Evolutionary conservation across 1,140 invertebrate species (phyloP).

Genomic region (Telenomus remus): DNA sequence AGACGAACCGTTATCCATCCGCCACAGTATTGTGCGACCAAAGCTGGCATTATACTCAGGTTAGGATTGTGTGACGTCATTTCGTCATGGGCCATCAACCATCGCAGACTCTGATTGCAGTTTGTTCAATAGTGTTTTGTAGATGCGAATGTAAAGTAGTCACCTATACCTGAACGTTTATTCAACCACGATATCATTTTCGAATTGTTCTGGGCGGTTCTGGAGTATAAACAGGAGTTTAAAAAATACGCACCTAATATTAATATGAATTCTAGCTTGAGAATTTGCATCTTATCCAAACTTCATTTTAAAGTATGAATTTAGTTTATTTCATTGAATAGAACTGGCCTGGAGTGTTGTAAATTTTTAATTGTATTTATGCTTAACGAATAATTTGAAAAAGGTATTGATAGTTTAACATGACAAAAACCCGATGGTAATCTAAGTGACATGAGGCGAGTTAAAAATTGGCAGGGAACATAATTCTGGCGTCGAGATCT

Average conservation of each 20-base stretch:
- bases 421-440: constrained; percentile 8
- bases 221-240: no score
- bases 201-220: no score
- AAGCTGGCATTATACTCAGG: constrained; percentile 55
- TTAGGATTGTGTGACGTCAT: constrained; percentile 65
- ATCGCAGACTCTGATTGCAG: constrained; percentile 60
- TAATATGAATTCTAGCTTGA: no score
- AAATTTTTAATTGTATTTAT: constrained; percentile 5
- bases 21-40: constrained; percentile 52
- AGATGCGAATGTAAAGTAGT: constrained; percentile 24
- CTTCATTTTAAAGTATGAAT: neutral
- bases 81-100: constrained; percentile 66
- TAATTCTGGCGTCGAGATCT: constrained; percentile 46
- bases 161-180: neutral
- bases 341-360: no score
- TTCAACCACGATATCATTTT: no score
- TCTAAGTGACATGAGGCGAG: constrained; percentile 8
- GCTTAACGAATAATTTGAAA: constrained; percentile 14
- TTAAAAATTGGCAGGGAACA: constrained; percentile 42
- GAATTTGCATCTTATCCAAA: no score
- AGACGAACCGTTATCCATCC: constrained; percentile 67
- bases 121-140: constrained; percentile 51
- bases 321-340: no score
- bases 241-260: no score
- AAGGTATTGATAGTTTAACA: no score